phyloP scores from a whole-genome alignment of 2,888 invertebrate genomes.

The Scaptomyza caliginosa region DNA sequence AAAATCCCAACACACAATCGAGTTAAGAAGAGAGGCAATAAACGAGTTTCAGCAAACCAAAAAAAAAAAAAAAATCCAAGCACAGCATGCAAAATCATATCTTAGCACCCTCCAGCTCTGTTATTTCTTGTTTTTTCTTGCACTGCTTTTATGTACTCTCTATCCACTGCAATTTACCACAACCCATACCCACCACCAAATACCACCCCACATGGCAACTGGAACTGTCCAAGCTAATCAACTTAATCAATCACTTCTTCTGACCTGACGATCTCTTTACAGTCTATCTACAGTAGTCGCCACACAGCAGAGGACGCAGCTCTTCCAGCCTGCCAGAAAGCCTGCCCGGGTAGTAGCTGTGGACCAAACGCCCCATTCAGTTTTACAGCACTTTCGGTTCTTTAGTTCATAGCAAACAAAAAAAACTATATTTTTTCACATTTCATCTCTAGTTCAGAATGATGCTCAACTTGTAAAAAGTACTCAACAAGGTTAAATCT shows the following conservation, averaged over 20 bases:
- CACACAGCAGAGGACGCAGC: conserved; percentile 43
- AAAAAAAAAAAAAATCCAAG: conserved; percentile 11
- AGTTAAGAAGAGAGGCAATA: conserved; percentile 46
- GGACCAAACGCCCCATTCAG: conserved; percentile 51
- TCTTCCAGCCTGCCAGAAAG: conserved; percentile 49
- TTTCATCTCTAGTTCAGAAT: conserved; percentile 28
- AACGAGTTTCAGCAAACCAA: conserved; percentile 45
- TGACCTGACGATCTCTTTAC: conserved; percentile 74
- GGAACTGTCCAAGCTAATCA: conserved; percentile 30
- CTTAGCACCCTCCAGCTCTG: conserved; percentile 36
- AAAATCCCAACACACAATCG: conserved; percentile 25
- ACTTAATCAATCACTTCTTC: conserved; percentile 44
- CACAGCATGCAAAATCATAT: conserved; percentile 61
- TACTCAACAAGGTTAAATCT: conserved; percentile 6
- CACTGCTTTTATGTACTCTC: conserved; percentile 53
- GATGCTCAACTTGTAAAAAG: conserved; percentile 7
- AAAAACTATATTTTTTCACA: conserved; percentile 14
- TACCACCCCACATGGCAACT: conserved; percentile 30
- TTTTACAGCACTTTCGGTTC: conserved; percentile 43
- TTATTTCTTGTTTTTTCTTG: not conserved
- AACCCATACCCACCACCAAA: conserved; percentile 16
- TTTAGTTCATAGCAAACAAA: conserved; percentile 46
- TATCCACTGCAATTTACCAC: conserved; percentile 11
- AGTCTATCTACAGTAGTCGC: conserved; percentile 75
- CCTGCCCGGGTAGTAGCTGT: conserved; percentile 55